Evolutionary conservation across 2,888 invertebrate species (phyloP), one percentile per base, ranked within the genome.

Genomic region (Drosophila mimetica): DNA sequence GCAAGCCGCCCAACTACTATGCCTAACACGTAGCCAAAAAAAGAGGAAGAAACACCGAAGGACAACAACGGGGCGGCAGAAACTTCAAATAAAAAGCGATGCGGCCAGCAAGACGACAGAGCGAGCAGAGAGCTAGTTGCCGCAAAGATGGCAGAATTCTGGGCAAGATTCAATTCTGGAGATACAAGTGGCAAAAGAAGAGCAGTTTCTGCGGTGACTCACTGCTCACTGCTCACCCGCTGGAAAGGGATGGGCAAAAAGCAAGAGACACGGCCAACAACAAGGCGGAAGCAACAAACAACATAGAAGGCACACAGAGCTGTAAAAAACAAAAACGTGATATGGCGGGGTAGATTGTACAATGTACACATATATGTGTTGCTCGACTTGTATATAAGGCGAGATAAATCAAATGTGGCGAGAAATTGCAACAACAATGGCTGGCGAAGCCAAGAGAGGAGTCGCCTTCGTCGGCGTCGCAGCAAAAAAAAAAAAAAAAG

Each of bases 331-430:
- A 61, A 42, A 47, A 46, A 55, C 52, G 65, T 61, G 54, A 60
- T 59, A 66, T 59, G 71, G 75, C 46, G 51, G 44, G 50, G 36
- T 32, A 53, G 48, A 50, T 30, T 11, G 46, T 42, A 14, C 22
- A 39, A 30, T 30, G 30, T 57, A 47, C 41, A 34, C 63, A 57
- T 60, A 65, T 22, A 7, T 25, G 25, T 86, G 81, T 77, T 72
- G 66, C 61, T 57, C 65, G 77, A 55, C 60, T 84, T 66, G 79
- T 85, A 78, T 74, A 86, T 85, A 85, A 81, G 78, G 79, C 86
- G 52, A 86, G 79, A 88, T 88, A 89, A 88, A 88, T 88, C 89
- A 87, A 88, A 87, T 88, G 85, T 83, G 86, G 85, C 88, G 80
- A 88, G 84, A 89, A 89, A 89, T 86, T 88, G 88, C 87, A 88